Percentiles rank a stretch among this genome's conserved stretches.
phyloP scores from a whole-genome alignment of 2,113 vertebrate species.

The Brachirus orientalis region DNA sequence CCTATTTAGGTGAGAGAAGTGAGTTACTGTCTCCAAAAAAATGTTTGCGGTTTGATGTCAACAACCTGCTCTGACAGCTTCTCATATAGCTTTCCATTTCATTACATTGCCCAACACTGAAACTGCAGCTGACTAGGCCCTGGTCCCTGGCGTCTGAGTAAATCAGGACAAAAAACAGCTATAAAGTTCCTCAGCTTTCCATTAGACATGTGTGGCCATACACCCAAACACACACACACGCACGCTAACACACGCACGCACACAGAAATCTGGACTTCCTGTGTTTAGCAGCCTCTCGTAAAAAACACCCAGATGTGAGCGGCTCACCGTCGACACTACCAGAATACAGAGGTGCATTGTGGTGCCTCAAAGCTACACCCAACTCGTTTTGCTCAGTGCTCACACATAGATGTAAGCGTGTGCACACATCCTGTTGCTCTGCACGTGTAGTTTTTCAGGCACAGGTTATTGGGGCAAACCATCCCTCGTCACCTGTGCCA shows the following conservation, averaged over 20 bases:
- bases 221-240: slow-evolving; percentile 18
- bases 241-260: slow-evolving; percentile 9
- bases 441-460: slow-evolving; percentile 61
- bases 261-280: slow-evolving; percentile 66
- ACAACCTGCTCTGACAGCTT: slow-evolving; percentile 9
- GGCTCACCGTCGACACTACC: slow-evolving; percentile 58
- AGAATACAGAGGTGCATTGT: slow-evolving; percentile 78
- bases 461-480: slow-evolving; percentile 49
- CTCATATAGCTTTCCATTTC: slow-evolving; percentile 33
- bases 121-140: slow-evolving; percentile 40
- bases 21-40: not conserved
- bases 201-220: slow-evolving; percentile 18
- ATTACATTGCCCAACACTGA: slow-evolving; percentile 6
- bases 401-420: slow-evolving; percentile 6
- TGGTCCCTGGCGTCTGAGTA: slow-evolving; percentile 29
- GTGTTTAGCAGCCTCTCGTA: slow-evolving; percentile 73
- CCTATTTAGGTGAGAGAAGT: not conserved
- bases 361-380: slow-evolving; percentile 36
- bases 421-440: slow-evolving; percentile 10
- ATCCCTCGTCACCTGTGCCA: slow-evolving; percentile 53
- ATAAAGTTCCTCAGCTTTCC: slow-evolving; percentile 70
- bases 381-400: slow-evolving; percentile 11
- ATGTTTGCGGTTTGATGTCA: too few relatives aligned
- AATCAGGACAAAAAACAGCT: slow-evolving; percentile 62
- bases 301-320: slow-evolving; percentile 80